Evolutionary conservation across 1,140 invertebrate species (phyloP).

Genomic region (Zaprionus ghesquierei): DNA sequence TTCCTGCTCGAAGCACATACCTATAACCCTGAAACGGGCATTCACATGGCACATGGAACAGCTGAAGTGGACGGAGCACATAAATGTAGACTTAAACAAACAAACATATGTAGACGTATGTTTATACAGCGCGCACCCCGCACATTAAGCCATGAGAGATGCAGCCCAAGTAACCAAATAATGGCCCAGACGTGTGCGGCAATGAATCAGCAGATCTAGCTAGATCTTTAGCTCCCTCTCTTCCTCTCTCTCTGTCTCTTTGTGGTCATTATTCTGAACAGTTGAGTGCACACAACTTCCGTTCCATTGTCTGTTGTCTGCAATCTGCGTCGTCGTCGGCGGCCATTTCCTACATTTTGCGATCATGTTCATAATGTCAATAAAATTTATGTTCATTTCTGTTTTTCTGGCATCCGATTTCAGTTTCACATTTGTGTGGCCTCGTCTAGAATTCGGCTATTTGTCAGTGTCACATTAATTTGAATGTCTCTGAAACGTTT

Average conservation of each 20-base stretch:
- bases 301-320: too few species aligned
- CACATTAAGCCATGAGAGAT: constrained; percentile 10
- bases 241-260: neutral
- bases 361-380: constrained; percentile 77
- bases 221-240: neutral
- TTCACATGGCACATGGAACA: constrained; percentile 33
- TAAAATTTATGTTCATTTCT: constrained; percentile 77
- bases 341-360: constrained; percentile 59
- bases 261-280: constrained; percentile 68
- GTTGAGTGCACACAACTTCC: constrained; percentile 74
- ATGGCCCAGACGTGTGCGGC: constrained; percentile 58
- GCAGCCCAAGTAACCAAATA: constrained; percentile 42
- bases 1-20: constrained; percentile 65
- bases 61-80: constrained; percentile 1
- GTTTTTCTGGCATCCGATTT: constrained; percentile 13
- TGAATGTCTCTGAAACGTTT: constrained; percentile 4
- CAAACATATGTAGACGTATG: neutral
- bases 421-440: constrained; percentile 37
- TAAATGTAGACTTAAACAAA: neutral
- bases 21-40: constrained; percentile 70
- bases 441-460: constrained; percentile 74
- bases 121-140: neutral
- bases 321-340: constrained; percentile 33
- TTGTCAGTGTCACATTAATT: constrained; percentile 70
- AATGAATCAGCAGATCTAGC: constrained; percentile 30